Evolutionary conservation across 2,888 invertebrate species (phyloP).

Genomic region (Drosophila putrida): DNA sequence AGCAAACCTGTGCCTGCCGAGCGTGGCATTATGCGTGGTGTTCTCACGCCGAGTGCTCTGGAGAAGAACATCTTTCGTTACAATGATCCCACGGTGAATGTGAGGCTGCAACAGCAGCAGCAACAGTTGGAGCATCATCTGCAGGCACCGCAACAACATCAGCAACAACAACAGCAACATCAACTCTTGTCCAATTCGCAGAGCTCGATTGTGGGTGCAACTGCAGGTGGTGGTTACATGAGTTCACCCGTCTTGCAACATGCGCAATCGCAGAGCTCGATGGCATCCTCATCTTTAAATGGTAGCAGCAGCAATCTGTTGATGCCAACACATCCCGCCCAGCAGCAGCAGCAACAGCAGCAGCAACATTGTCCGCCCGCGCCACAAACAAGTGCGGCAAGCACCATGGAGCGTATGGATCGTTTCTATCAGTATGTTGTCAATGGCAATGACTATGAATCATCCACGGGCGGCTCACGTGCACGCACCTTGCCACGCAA

Average conservation of each 20-base stretch:
- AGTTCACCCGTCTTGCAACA: conserved; percentile 82
- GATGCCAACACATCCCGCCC: conserved; percentile 40
- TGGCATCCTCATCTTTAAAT: conserved; percentile 83
- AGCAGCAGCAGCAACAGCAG: conserved; percentile 67
- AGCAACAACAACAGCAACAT: conserved; percentile 55
- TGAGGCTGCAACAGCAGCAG: conserved; percentile 74
- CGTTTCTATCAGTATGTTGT: conserved; percentile 65
- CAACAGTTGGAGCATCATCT: conserved; percentile 43
- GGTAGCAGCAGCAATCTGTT: conserved; percentile 76
- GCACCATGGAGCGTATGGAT: conserved; percentile 82
- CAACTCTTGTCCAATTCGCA: conserved; percentile 83
- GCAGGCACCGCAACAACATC: conserved; percentile 57
- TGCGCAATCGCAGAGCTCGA: conserved; percentile 85
- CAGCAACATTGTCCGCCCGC: conserved; percentile 82
- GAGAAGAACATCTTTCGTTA: conserved; percentile 86
- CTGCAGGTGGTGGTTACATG: conserved; percentile 47
- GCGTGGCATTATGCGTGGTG: conserved; percentile 85
- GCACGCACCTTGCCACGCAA: conserved; percentile 92
- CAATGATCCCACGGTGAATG: conserved; percentile 85
- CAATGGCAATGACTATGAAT: conserved; percentile 73
- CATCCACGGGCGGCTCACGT: conserved; percentile 80
- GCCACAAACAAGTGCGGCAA: conserved; percentile 79
- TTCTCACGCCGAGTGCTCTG: conserved; percentile 84
- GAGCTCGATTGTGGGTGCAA: conserved; percentile 75
- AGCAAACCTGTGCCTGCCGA: conserved; percentile 83